Base-by-base conservation (phyloP, 2,113 vertebrate genomes). In the Bujurquina vittata region DNA sequence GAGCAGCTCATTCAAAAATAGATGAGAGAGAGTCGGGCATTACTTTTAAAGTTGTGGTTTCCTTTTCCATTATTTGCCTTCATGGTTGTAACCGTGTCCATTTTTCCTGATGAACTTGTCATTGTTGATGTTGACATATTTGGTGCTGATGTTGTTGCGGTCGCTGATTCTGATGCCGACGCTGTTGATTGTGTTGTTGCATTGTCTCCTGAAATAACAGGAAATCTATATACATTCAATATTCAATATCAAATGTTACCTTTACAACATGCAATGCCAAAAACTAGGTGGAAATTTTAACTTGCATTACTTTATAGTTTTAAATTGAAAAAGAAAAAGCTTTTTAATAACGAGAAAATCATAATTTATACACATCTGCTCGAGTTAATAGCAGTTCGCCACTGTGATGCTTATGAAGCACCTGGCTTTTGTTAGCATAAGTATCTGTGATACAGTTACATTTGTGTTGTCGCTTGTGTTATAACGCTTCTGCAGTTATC, bases 181-280 rank as follows among this genome's bases (percentile, higher is more conserved):
- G 2, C 15, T 40, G 0, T 15, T 20, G 61, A n/a, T 4, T 40
- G 11, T 63, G 0, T 40, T 63, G 11, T 22, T 63, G n/a, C 14
- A 7, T 3, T n/a, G n/a, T 40, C 0, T 0, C 35, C 61, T 65
- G 22, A 65, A 65, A 65, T 40, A 43, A 23, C 3, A 65, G 23
- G 12, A 65, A 65, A 65, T 65, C 12, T 0, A 65, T 65, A 46
- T 5, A 15, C 15, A 46, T 15, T 15, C 12, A 46, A 46, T 46
- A 15, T n/a, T n/a, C n/a, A n/a, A n/a, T n/a, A 17, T 17, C 7
- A 49, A 5, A 15, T 17, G 5, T 18, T 49, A 49, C 2, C 5
- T 49, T 49, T 49, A 17, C 46, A 49, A 3, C 5, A n/a, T 5
- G 6, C 15, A 49, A 17, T 17, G 46, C 15, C 46, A 17, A 49